Percentiles rank a stretch among this genome's conserved stretches.
Evolutionary conservation across 2,113 vertebrate species (phyloP).

Genomic region (Myxocyprinus asiaticus): DNA sequence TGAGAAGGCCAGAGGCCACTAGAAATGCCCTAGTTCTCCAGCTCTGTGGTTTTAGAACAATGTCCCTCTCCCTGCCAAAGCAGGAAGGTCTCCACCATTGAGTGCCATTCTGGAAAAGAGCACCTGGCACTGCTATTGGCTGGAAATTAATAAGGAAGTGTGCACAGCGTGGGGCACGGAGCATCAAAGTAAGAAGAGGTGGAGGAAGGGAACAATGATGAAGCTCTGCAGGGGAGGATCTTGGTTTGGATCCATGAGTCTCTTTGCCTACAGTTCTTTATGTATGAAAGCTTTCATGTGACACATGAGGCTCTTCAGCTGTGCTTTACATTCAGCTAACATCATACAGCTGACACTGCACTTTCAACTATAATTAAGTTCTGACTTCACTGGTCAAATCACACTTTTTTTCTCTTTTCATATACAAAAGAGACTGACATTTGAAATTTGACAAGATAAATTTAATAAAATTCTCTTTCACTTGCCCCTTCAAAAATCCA

Average conservation of each 20-base stretch:
- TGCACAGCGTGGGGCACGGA: slow-evolving; percentile 56
- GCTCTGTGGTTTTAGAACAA: not conserved
- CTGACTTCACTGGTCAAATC: slow-evolving; percentile 13
- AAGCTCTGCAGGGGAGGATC: slow-evolving; percentile 48
- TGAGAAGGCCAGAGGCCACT: not conserved
- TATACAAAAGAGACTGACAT: not conserved
- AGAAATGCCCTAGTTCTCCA: not conserved
- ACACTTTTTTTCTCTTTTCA: not conserved
- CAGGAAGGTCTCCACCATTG: not conserved
- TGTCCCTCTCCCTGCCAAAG: not conserved
- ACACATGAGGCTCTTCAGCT: not conserved
- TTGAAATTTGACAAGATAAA: too few relatives aligned
- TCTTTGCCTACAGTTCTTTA: slow-evolving; percentile 15
- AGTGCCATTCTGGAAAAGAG: slow-evolving; percentile 1
- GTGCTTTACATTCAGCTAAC: slow-evolving; percentile 27
- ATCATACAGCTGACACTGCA: slow-evolving; percentile 16
- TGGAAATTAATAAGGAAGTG: slow-evolving; percentile 60
- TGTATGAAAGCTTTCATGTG: slow-evolving; percentile 2
- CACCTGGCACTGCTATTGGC: not conserved
- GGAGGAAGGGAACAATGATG: slow-evolving; percentile 60
- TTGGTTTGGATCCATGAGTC: not conserved
- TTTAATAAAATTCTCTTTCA: too few relatives aligned
- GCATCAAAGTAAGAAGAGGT: slow-evolving; percentile 46
- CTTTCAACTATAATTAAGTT: slow-evolving; percentile 22
- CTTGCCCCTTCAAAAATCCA: too few relatives aligned